These are phyloP conservation scores for Tenodera sinensis DNA, from an alignment of 2,888 invertebrate genomes.

Conservation along the genomic window DNA sequence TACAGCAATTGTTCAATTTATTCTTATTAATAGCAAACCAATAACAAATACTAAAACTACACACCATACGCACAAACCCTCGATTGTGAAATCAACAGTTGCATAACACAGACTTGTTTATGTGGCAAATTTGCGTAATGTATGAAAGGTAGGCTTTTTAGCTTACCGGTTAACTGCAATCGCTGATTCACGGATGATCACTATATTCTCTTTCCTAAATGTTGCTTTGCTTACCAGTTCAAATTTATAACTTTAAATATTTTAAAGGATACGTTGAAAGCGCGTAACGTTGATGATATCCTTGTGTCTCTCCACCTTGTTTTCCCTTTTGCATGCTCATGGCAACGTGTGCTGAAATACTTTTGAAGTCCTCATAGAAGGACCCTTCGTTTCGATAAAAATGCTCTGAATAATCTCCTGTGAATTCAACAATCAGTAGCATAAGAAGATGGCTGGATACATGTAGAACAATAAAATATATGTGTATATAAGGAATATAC, in stretches of 20 bases:
- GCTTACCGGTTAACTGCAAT: constrained; percentile 11
- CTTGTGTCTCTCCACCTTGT: constrained; percentile 30
- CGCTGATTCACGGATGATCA: constrained; percentile 9
- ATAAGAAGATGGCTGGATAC: constrained; percentile 18
- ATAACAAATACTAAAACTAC: neutral
- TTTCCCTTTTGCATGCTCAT: constrained; percentile 37
- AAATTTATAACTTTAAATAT: neutral
- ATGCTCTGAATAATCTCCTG: constrained; percentile 32
- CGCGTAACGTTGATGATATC: constrained; percentile 25
- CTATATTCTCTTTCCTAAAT: constrained; percentile 3
- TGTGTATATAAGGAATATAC: constrained; percentile 19
- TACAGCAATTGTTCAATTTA: neutral
- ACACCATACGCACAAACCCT: neutral
- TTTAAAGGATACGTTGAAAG: constrained; percentile 29
- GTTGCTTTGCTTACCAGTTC: constrained; percentile 6
- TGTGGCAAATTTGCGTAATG: constrained; percentile 25
- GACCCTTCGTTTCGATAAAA: constrained; percentile 33
- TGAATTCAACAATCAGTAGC: constrained; percentile 23
- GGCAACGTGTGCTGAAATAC: constrained; percentile 36
- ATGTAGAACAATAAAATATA: constrained; percentile 20
- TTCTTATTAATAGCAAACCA: neutral
- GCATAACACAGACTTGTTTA: constrained; percentile 9
- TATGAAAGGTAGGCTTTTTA: constrained; percentile 13
- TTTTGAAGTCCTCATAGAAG: constrained; percentile 37
- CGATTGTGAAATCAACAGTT: neutral